phyloP scores from a whole-genome alignment of 2,888 invertebrate species.

The Hipparchia semele region DNA sequence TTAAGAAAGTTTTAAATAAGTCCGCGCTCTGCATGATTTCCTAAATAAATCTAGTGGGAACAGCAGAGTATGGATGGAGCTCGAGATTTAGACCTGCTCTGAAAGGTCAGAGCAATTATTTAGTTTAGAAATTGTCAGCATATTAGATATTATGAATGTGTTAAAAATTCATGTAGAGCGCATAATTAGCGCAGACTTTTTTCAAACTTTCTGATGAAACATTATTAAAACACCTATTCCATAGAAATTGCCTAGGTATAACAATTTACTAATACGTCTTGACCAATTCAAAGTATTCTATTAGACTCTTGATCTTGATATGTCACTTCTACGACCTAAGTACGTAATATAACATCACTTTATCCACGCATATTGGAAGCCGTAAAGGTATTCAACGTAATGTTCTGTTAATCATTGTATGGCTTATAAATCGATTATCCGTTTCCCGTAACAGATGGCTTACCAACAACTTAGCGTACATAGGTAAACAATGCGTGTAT shows the following conservation, averaged over 20 bases:
- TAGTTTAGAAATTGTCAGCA: no score
- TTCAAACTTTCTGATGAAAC: no score
- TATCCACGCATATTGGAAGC: not conserved
- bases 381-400: not conserved
- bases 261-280: not conserved
- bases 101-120: no score
- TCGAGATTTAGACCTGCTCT: no score
- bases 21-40: no score
- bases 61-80: no score
- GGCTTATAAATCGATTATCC: not conserved
- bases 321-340: not conserved
- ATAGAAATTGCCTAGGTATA: no score
- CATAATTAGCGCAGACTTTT: no score
- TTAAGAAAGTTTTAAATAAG: no score
- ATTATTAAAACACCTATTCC: not conserved
- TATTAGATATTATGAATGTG: no score
- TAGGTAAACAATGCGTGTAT: not conserved
- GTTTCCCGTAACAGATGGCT: slow-evolving; percentile 8
- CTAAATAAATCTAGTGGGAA: no score
- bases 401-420: slow-evolving; percentile 7
- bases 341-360: not conserved
- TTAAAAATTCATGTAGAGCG: no score
- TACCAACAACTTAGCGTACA: not conserved
- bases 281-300: not conserved
- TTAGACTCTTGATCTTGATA: not conserved